A percentile compares a stretch with the other conserved stretches of the same genome.
phyloP scores from a whole-genome alignment of 2,113 vertebrate genomes.

The Dromiciops gliroides region DNA sequence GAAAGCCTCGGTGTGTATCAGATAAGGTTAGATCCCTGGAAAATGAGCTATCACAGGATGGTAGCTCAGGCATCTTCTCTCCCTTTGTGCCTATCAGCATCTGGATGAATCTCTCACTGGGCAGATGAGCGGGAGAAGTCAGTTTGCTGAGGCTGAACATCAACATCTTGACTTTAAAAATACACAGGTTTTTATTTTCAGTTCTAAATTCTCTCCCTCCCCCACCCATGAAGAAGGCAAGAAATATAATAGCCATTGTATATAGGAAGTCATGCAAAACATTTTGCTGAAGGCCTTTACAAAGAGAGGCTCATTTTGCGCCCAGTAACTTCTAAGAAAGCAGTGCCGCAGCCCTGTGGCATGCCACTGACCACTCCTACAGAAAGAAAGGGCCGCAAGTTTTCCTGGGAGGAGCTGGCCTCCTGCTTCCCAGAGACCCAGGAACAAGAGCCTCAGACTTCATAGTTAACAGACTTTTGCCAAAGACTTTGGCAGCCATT shows the following conservation, averaged over 20 bases:
- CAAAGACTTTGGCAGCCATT: not conserved
- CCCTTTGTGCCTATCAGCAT: not conserved
- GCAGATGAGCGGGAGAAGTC: not conserved
- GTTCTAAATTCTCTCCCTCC: not conserved
- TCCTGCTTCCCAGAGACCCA: constrained; percentile 49
- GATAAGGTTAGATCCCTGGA: not conserved
- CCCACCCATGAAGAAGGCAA: not conserved
- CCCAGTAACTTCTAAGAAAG: not conserved
- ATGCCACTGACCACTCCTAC: not conserved
- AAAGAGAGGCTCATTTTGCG: constrained; percentile 40
- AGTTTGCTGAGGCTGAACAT: not conserved
- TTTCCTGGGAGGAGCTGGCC: not conserved
- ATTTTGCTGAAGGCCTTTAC: not conserved
- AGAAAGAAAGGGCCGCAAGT: not conserved
- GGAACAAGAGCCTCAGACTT: constrained; percentile 41
- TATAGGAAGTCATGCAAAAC: not conserved
- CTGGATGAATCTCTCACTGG: not conserved
- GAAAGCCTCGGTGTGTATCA: not conserved
- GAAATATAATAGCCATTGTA: not conserved
- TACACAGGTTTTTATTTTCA: not conserved
- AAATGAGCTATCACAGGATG: not conserved
- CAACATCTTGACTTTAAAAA: not conserved
- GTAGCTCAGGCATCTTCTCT: not conserved
- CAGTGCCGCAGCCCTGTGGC: not conserved
- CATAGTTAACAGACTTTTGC: not conserved